phyloP scores from a whole-genome alignment of 2,797 vertebrate species.

The Enteromius mattozi region DNA sequence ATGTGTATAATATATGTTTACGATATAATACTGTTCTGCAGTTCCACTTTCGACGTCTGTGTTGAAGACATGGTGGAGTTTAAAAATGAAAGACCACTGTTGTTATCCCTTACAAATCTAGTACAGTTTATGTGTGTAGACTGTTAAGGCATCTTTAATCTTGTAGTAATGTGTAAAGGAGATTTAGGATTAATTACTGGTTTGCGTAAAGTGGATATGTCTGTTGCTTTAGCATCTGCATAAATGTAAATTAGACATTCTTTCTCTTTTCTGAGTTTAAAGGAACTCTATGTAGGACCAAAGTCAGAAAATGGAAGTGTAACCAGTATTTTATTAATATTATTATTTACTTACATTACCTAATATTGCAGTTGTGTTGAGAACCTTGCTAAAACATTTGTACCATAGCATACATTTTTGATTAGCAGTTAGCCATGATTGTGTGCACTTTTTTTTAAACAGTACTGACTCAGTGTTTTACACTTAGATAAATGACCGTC shows the following conservation, averaged over 20 bases:
- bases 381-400: not conserved
- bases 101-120: not conserved
- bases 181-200: not conserved
- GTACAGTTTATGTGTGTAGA: conserved; percentile 23
- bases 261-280: not conserved
- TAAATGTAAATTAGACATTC: not conserved
- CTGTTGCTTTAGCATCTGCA: not conserved
- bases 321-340: not conserved
- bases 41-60: not conserved
- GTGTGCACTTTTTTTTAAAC: not conserved
- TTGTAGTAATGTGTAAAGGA: not conserved
- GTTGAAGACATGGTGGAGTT: not conserved
- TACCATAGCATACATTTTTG: not conserved
- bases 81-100: not conserved
- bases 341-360: not conserved
- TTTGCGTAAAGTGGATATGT: not conserved
- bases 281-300: not conserved
- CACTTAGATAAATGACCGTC: not conserved
- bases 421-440: not conserved
- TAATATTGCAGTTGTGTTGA: not conserved
- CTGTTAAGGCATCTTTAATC: not conserved
- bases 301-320: not conserved
- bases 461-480: not conserved
- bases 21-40: not conserved
- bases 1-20: conserved; percentile 15